These are phyloP conservation scores for Anthonomus grandis DNA, from an alignment of 1,140 invertebrate species.

Conservation along the genomic window DNA sequence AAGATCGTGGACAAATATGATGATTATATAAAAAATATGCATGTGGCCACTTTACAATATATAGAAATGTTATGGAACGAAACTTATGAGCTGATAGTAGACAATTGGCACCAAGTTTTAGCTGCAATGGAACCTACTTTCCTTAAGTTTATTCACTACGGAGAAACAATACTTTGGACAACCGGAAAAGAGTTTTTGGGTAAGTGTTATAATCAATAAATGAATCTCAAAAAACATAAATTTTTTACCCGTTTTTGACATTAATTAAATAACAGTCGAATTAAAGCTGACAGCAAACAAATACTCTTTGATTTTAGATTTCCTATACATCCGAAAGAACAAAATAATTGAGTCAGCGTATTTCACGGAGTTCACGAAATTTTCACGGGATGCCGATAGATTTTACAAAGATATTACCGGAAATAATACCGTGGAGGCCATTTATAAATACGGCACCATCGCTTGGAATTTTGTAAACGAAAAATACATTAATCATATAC, in stretches of 20 bases:
- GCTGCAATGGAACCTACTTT: slow-evolving; percentile 73
- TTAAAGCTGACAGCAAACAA: slow-evolving; percentile 11
- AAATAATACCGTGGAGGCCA: slow-evolving; percentile 68
- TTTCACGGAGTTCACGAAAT: slow-evolving; percentile 71
- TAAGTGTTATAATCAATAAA: slow-evolving; percentile 27
- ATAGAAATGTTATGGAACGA: slow-evolving; percentile 69
- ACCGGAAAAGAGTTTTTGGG: slow-evolving; percentile 66
- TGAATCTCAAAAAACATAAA: too few relatives aligned
- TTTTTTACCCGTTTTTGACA: too few relatives aligned
- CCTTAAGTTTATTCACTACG: slow-evolving; percentile 69
- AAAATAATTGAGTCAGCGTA: slow-evolving; percentile 77
- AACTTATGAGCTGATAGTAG: slow-evolving; percentile 56
- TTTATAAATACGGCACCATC: slow-evolving; percentile 69
- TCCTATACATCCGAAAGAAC: slow-evolving; percentile 72
- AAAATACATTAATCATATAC: slow-evolving; percentile 71
- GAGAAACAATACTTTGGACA: slow-evolving; percentile 69
- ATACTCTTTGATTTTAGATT: slow-evolving; percentile 56
- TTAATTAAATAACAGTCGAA: too few relatives aligned
- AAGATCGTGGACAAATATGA: slow-evolving; percentile 71
- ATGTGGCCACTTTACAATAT: slow-evolving; percentile 71
- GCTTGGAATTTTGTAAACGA: slow-evolving; percentile 66
- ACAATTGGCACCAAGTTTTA: slow-evolving; percentile 68
- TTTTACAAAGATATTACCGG: slow-evolving; percentile 72
- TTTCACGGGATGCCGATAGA: slow-evolving; percentile 73
- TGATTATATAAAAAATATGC: slow-evolving; percentile 71